A percentile compares a stretch with the other conserved stretches of the same genome.
phyloP scores from a whole-genome alignment of 2,797 vertebrate species.

The Micrastur ruficollis region DNA sequence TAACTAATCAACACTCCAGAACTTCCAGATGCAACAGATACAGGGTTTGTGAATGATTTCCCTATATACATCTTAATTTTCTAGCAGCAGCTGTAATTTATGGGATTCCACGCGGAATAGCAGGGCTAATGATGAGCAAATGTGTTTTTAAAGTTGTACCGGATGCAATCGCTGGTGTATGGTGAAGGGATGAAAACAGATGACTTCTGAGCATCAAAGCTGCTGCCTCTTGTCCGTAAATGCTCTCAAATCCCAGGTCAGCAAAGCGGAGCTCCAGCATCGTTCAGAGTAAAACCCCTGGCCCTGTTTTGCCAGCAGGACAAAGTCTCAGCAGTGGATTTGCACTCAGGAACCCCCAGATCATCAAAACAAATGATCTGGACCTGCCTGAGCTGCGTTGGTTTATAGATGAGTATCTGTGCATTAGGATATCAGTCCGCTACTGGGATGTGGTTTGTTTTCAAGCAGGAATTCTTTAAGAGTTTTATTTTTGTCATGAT shows the following conservation, averaged over 20 bases:
- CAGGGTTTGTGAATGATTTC: slow-evolving; percentile 10
- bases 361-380: too few species aligned
- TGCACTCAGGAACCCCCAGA: rapidly evolving
- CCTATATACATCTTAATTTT: slow-evolving; percentile 37
- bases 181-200: background rate
- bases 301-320: background rate
- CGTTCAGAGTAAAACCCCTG: too few species aligned
- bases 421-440: rapidly evolving
- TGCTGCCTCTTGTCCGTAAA: background rate
- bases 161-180: background rate
- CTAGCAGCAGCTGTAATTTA: slow-evolving; percentile 57
- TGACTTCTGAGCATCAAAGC: background rate
- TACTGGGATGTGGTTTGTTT: rapidly evolving
- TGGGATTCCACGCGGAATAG: slow-evolving; percentile 24
- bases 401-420: background rate
- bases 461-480: background rate
- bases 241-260: background rate
- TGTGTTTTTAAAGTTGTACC: background rate
- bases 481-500: background rate
- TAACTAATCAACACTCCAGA: slow-evolving; percentile 28
- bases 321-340: background rate
- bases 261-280: background rate
- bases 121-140: slow-evolving; percentile 29
- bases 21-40: slow-evolving; percentile 64
- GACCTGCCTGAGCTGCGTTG: background rate